A percentile compares a stretch with the other conserved stretches of the same genome.
These are phyloP conservation scores for Tenthredo scrophulariae DNA, from an alignment of 2,888 invertebrate species.

Conservation along the genomic window DNA sequence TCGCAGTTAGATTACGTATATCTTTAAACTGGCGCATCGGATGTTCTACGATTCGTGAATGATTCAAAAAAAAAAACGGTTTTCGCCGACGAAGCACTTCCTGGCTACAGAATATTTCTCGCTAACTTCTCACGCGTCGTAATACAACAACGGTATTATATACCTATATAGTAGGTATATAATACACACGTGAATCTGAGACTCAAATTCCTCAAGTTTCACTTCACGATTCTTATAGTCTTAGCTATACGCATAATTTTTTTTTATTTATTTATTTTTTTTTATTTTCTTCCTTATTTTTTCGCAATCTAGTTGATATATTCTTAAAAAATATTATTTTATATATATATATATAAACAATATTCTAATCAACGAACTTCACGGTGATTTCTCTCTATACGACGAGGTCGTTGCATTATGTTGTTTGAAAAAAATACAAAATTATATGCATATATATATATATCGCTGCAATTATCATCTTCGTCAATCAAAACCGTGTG, in stretches of 20 bases:
- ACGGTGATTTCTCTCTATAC: neutral
- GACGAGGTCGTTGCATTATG: neutral
- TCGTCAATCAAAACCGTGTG: neutral
- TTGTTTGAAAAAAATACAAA: neutral
- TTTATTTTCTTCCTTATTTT: neutral
- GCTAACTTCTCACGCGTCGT: conserved; percentile 36
- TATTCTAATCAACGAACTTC: neutral
- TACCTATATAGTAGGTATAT: neutral
- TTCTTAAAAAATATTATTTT: neutral
- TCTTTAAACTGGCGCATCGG: neutral
- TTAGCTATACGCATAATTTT: neutral
- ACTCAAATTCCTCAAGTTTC: neutral
- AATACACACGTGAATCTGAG: neutral
- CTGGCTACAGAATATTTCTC: conserved; percentile 32
- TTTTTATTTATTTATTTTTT: too few species aligned
- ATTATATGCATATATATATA: neutral
- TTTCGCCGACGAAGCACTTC: conserved; percentile 16
- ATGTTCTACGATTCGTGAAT: conserved; percentile 14
- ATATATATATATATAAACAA: neutral
- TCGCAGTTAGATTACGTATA: conserved; percentile 16
- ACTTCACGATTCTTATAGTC: neutral
- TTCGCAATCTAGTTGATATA: neutral
- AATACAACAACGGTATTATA: conserved; percentile 36
- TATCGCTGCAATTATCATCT: neutral
- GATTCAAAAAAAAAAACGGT: conserved; percentile 2